Evolutionary conservation across 2,888 invertebrate species (phyloP).

Genomic region (Elegia similella): DNA sequence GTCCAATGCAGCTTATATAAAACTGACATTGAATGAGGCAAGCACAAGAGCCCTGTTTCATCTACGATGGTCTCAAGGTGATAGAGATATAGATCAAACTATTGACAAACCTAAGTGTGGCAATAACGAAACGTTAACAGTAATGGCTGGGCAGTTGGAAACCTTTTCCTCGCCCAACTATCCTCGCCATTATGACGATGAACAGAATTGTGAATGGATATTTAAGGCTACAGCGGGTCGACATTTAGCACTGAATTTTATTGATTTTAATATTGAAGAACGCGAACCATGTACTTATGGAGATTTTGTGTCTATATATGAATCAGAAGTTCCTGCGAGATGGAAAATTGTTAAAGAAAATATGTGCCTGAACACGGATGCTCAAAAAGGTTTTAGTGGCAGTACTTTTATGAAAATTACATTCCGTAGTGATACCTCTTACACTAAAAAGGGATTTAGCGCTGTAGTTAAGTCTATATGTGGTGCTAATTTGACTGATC

Average conservation of each 20-base stretch:
- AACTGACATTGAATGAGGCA: slow-evolving; percentile 63
- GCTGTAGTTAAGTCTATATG: slow-evolving; percentile 83
- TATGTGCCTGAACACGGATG: slow-evolving; percentile 78
- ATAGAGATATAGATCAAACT: slow-evolving; percentile 22
- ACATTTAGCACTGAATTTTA: slow-evolving; percentile 83
- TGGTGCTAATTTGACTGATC: slow-evolving; percentile 84
- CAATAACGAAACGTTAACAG: slow-evolving; percentile 45
- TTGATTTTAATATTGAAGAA: slow-evolving; percentile 83
- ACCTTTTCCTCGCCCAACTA: slow-evolving; percentile 88
- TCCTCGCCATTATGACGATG: slow-evolving; percentile 84
- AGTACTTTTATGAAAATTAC: slow-evolving; percentile 84
- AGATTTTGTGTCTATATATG: slow-evolving; percentile 84
- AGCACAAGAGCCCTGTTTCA: slow-evolving; percentile 68
- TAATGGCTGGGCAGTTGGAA: slow-evolving; percentile 36
- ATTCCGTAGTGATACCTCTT: slow-evolving; percentile 84
- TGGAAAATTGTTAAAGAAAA: slow-evolving; percentile 78
- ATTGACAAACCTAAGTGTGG: slow-evolving; percentile 56
- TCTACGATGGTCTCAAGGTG: slow-evolving; percentile 47
- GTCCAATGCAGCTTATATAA: slow-evolving; percentile 84
- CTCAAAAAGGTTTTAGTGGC: slow-evolving; percentile 46
- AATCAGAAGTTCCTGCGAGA: slow-evolving; percentile 68
- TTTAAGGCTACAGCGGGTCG: slow-evolving; percentile 82
- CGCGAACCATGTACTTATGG: slow-evolving; percentile 69
- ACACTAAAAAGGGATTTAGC: slow-evolving; percentile 86
- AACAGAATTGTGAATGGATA: slow-evolving; percentile 88